A percentile compares a stretch with the other conserved stretches of the same genome.
Conservation (phyloP, 2,797 vertebrate species). For the Cynodonichthys magdalenae region DNA sequence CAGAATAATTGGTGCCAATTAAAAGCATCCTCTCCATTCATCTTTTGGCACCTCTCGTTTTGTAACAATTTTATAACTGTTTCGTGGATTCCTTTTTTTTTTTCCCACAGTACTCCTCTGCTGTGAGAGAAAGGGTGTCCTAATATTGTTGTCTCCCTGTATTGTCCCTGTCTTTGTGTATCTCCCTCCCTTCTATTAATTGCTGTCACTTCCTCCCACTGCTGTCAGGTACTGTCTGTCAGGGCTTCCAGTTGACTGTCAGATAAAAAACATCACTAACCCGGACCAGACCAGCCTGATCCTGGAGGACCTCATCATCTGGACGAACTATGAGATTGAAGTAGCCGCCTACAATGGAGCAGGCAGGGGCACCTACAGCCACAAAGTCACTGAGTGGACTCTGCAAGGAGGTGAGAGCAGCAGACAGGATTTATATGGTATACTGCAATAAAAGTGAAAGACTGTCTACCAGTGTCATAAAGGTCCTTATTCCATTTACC, state of each 20-base stretch:
- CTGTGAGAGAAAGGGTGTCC: neutral
- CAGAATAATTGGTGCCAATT: constrained; percentile 70
- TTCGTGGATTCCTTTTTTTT: constrained; percentile 21
- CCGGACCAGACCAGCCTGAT: constrained; percentile 91
- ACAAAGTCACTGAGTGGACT: constrained; percentile 96
- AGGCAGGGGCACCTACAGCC: constrained; percentile 91
- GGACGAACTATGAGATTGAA: constrained; percentile 98
- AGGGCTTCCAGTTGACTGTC: constrained; percentile 93
- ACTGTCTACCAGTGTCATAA: neutral
- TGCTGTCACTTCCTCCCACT: constrained; percentile 26
- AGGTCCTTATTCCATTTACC: neutral
- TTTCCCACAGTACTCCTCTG: neutral
- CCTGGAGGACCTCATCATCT: constrained; percentile 97
- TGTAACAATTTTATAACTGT: constrained; percentile 36
- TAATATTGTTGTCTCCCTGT: constrained; percentile 34
- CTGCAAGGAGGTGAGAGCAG: constrained; percentile 91
- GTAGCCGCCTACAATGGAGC: constrained; percentile 96
- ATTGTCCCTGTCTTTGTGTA: constrained; percentile 15
- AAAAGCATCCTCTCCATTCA: constrained; percentile 54
- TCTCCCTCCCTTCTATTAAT: constrained; percentile 22
- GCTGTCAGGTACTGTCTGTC: constrained; percentile 92
- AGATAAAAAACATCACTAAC: constrained; percentile 95
- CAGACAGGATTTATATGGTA: neutral
- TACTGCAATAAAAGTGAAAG: neutral
- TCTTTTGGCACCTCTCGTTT: constrained; percentile 53